phyloP scores from a whole-genome alignment of 2,113 vertebrate genomes.

The Sitta europaea region DNA sequence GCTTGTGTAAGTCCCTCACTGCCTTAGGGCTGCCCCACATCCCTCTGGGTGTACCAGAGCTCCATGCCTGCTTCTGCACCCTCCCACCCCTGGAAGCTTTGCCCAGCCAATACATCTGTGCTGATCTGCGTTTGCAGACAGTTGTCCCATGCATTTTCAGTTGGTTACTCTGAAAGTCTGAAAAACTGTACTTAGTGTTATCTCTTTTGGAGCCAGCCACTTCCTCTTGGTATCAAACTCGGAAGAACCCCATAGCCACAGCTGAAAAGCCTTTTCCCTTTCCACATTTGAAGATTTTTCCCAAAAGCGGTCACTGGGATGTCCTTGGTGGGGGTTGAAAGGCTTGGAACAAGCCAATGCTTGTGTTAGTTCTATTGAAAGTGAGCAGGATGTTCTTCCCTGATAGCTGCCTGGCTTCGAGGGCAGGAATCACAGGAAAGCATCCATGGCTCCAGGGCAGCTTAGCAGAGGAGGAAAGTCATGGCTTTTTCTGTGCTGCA shows the following conservation, averaged over 20 bases:
- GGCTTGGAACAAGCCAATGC: not conserved
- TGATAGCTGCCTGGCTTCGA: not conserved
- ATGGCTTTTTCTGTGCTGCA: not conserved
- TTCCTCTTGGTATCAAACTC: not conserved
- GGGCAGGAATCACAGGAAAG: rapidly evolving
- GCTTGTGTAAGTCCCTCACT: not conserved
- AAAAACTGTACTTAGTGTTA: not conserved
- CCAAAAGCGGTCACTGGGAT: not conserved
- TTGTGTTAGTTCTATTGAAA: not conserved
- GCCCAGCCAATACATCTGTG: not conserved
- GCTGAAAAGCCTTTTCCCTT: not conserved
- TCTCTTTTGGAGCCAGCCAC: not conserved
- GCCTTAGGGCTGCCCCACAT: not conserved
- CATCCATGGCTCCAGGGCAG: not conserved
- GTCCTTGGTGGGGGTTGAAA: not conserved
- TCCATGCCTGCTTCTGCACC: not conserved
- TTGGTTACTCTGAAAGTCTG: not conserved
- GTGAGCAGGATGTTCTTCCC: not conserved
- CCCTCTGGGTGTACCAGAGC: not conserved
- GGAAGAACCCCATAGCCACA: not conserved
- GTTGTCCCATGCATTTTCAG: not conserved
- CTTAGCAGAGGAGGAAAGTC: not conserved
- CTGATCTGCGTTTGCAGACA: not conserved
- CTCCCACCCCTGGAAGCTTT: not conserved
- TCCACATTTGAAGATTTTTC: not conserved